These are phyloP conservation scores for Aleiodes sp. DNA, from an alignment of 1,140 invertebrate species.

Conservation along the genomic window DNA sequence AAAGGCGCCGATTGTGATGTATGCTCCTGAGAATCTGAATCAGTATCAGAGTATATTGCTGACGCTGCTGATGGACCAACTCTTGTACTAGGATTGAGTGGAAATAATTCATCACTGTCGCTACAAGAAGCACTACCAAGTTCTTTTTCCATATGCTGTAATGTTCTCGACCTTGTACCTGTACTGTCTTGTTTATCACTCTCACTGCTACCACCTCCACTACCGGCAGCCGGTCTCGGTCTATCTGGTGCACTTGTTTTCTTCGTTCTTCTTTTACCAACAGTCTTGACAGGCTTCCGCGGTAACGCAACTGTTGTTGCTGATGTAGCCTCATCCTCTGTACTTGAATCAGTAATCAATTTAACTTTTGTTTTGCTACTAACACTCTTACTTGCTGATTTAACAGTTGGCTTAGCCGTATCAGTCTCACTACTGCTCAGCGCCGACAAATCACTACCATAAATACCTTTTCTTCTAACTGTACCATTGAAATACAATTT, in stretches of 20 bases:
- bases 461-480: constrained; percentile 72
- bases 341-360: constrained; percentile 55
- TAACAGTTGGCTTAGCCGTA: constrained; percentile 47
- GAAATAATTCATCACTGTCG: constrained; percentile 81
- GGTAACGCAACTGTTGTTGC: neutral
- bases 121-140: constrained; percentile 69
- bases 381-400: constrained; percentile 42
- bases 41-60: constrained; percentile 80
- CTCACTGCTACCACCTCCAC: constrained; percentile 48
- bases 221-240: constrained; percentile 39
- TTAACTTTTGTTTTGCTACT: constrained; percentile 38
- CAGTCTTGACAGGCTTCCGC: neutral
- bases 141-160: constrained; percentile 78
- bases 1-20: constrained; percentile 65
- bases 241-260: constrained; percentile 52
- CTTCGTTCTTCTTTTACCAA: constrained; percentile 51
- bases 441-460: constrained; percentile 74
- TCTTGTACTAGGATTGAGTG: constrained; percentile 61
- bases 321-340: constrained; percentile 53
- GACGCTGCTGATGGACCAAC: constrained; percentile 61
- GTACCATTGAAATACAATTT: constrained; percentile 81
- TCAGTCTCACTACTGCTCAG: constrained; percentile 71
- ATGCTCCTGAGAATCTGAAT: constrained; percentile 75
- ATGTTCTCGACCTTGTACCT: constrained; percentile 66
- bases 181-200: constrained; percentile 49